Percentiles rank a stretch among this genome's conserved stretches.
These are phyloP conservation scores for Lasioglossum leucozonium DNA, from an alignment of 2,888 invertebrate species.

Conservation along the genomic window DNA sequence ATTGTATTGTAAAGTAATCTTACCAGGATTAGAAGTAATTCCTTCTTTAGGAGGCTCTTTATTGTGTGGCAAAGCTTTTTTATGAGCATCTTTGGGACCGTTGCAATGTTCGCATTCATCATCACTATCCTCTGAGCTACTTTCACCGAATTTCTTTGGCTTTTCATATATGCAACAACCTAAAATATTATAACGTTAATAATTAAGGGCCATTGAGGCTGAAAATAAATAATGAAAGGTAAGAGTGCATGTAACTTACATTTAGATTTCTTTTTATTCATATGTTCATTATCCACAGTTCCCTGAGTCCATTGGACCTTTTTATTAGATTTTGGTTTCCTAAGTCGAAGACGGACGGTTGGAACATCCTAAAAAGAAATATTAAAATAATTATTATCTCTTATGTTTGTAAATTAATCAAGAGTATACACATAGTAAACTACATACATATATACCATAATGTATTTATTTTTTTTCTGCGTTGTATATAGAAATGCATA, in stretches of 20 bases:
- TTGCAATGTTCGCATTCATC: slow-evolving; percentile 95
- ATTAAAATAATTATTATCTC: neutral
- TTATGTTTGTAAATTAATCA: neutral
- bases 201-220: neutral
- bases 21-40: slow-evolving; percentile 75
- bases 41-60: slow-evolving; percentile 74
- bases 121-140: slow-evolving; percentile 92
- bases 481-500: slow-evolving; percentile 8
- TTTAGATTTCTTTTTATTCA: slow-evolving; percentile 98
- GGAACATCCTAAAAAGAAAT: slow-evolving; percentile 85
- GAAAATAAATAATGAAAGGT: neutral
- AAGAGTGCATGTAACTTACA: slow-evolving; percentile 87
- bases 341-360: slow-evolving; percentile 88
- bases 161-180: slow-evolving; percentile 98
- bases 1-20: slow-evolving; percentile 14
- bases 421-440: neutral
- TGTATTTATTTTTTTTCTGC: slow-evolving; percentile 28
- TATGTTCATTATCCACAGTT: slow-evolving; percentile 97
- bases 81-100: slow-evolving; percentile 87
- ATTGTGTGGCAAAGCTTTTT: slow-evolving; percentile 74
- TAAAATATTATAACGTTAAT: slow-evolving; percentile 79
- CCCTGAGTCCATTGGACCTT: slow-evolving; percentile 96
- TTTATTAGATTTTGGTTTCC: slow-evolving; percentile 89
- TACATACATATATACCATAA: slow-evolving; percentile 2
- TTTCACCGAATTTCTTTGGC: slow-evolving; percentile 94